Percentiles rank a stretch among this genome's conserved stretches.
These are phyloP conservation scores for Darevskia nairensis DNA, from an alignment of 2,797 vertebrate species.

Conservation along the genomic window DNA sequence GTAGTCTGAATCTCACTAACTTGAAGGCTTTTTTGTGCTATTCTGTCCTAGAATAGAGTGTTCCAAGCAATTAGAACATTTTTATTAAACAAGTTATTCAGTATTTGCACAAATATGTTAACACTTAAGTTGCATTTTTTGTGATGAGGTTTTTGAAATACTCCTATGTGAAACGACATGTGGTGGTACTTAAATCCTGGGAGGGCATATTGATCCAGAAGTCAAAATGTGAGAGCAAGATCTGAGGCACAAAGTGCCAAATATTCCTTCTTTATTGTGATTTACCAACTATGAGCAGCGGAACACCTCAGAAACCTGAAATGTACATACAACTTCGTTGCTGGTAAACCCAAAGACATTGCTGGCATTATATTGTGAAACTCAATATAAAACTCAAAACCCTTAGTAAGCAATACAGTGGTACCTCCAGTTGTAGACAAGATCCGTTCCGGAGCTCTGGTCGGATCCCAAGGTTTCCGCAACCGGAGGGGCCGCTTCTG, in stretches of 20 bases:
- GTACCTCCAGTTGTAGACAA: no score
- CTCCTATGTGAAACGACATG: not conserved
- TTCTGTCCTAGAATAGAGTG: not conserved
- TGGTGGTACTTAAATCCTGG: no score
- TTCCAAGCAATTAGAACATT: not conserved
- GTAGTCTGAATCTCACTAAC: not conserved
- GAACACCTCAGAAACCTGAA: not conserved
- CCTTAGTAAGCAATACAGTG: no score
- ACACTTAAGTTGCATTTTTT: not conserved
- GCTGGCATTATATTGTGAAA: no score
- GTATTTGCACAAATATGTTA: not conserved
- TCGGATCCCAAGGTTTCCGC: no score
- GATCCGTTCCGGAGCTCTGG: no score
- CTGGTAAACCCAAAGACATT: no score
- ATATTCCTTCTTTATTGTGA: not conserved
- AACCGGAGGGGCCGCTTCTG: no score
- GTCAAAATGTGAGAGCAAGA: not conserved
- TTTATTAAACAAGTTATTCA: not conserved
- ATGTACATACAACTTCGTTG: not conserved
- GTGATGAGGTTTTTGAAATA: no score
- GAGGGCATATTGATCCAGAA: not conserved
- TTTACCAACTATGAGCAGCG: no score
- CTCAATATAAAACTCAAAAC: no score
- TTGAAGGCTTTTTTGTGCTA: not conserved
- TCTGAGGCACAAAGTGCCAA: not conserved